Evolutionary conservation across 2,113 vertebrate genomes (phyloP).

Genomic region (Cyanoramphus novaezelandiae): DNA sequence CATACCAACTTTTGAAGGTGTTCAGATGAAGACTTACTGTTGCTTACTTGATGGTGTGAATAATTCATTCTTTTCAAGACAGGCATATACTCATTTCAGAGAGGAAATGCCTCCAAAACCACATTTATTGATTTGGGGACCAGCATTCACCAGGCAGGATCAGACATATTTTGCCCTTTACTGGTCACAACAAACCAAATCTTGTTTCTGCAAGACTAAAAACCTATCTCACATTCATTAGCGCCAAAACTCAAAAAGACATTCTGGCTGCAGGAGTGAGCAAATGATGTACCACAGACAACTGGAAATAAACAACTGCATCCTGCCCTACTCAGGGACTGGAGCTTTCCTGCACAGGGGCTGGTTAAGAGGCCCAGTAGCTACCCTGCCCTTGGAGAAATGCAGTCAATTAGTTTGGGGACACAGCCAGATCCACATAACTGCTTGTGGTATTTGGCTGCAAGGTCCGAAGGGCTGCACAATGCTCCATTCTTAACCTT

Average conservation of each 20-base stretch:
- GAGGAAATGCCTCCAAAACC: slow-evolving; percentile 53
- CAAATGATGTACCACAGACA: not conserved
- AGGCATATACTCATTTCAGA: not conserved
- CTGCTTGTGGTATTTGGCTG: slow-evolving; percentile 10
- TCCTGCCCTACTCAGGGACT: not conserved
- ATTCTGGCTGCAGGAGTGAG: not conserved
- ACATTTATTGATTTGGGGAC: slow-evolving; percentile 42
- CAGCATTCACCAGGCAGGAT: slow-evolving; percentile 2
- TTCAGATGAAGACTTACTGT: slow-evolving; percentile 45
- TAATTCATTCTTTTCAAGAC: slow-evolving; percentile 54
- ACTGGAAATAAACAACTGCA: not conserved
- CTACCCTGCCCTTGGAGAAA: not conserved
- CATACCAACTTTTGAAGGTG: slow-evolving; percentile 26
- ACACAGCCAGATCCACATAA: not conserved
- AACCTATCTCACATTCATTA: not conserved
- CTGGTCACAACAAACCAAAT: not conserved
- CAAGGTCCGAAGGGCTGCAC: not conserved
- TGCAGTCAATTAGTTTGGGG: not conserved
- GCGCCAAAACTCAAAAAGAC: not conserved
- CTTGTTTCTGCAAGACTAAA: not conserved
- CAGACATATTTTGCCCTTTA: not conserved
- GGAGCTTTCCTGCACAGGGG: not conserved
- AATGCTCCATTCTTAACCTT: not conserved
- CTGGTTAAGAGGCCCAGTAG: not conserved
- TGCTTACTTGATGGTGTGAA: not conserved